Base-by-base conservation (phyloP, 2,113 vertebrate species). In the Heliornis fulica region DNA sequence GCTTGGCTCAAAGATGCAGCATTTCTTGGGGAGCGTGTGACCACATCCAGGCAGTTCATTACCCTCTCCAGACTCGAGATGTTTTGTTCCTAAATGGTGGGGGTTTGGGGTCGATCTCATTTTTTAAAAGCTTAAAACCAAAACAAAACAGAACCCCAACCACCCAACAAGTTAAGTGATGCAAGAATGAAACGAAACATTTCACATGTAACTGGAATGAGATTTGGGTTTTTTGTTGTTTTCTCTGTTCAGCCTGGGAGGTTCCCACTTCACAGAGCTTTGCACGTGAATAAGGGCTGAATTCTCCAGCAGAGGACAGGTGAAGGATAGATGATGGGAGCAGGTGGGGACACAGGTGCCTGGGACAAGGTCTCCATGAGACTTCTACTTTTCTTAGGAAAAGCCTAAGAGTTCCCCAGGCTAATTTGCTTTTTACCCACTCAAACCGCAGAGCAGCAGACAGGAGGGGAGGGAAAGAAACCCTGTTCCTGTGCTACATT, bases 301-400 rank as follows among this genome's bases (percentile, higher is more conserved):
- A 41, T 69, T 83, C 0, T 3, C 26, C 31, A 0, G 0, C 7
- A 26, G 31, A n/a, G 34, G 25, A 29, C 60, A 48, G 20, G n/a
- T 13, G 57, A 78, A 50, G 46, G 68, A 26, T 41, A 60, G 45
- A 26, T 40, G 40, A 32, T 45, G 15, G 50, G 45, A 83, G 29
- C 23, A 69, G 76, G 41, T 22, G 36, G 70, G 38, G 51, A 38
- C 13, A 16, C 56, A 50, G 9, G 31, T 21, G 36, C 43, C 10
- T 3, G 4, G 59, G 60, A 48, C 13, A 40, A 69, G 26, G 21
- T 78, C 26, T 82, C 23, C 15, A 2, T 77, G 26, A 69, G 34
- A 36, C 28, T 20, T 66, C 25, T 66, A 17, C 18, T 86, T 72
- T 40, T 6, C 53, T 66, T 41, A 71, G 80, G 50, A 34, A 56